Conservation (phyloP, 2,888 invertebrate genomes). For the Selenia dentaria region DNA sequence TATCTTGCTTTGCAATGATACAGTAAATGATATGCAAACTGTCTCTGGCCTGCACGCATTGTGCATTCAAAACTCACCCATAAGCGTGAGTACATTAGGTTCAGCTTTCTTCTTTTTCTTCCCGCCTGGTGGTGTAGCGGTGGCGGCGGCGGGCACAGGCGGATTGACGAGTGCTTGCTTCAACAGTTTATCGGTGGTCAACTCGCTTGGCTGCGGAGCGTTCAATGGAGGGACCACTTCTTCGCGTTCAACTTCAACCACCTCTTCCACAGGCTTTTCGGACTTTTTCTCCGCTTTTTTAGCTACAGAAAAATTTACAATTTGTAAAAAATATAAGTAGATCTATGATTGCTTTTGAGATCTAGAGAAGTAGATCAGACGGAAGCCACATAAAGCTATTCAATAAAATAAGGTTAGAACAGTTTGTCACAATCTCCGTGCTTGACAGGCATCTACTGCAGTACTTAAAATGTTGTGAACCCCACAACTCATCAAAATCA, state of each 20-base stretch:
- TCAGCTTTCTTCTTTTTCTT: slow-evolving; percentile 74
- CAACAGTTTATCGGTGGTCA: slow-evolving; percentile 74
- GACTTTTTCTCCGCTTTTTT: slow-evolving; percentile 68
- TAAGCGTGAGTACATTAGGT: slow-evolving; percentile 67
- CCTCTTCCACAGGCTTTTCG: slow-evolving; percentile 41
- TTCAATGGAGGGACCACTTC: slow-evolving; percentile 70
- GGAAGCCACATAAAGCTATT: no score
- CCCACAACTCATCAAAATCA: no score
- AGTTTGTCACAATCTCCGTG: no score
- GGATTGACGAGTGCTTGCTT: slow-evolving; percentile 58
- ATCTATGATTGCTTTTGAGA: no score
- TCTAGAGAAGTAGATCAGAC: no score
- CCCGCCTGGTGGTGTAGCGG: slow-evolving; percentile 57
- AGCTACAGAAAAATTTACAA: slow-evolving; percentile 48
- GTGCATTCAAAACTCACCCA: slow-evolving; percentile 56
- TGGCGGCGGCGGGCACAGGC: slow-evolving; percentile 34
- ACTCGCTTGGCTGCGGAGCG: slow-evolving; percentile 69
- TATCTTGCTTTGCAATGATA: no score
- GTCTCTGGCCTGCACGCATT: no score
- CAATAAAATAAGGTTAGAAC: no score
- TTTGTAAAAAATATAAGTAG: no score
- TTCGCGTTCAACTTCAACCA: slow-evolving; percentile 44
- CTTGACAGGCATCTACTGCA: no score
- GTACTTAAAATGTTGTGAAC: no score
- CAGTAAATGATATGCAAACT: no score